A percentile compares a stretch with the other conserved stretches of the same genome.
phyloP scores from a whole-genome alignment of 1,140 invertebrate genomes.

The Heliconius congener region DNA sequence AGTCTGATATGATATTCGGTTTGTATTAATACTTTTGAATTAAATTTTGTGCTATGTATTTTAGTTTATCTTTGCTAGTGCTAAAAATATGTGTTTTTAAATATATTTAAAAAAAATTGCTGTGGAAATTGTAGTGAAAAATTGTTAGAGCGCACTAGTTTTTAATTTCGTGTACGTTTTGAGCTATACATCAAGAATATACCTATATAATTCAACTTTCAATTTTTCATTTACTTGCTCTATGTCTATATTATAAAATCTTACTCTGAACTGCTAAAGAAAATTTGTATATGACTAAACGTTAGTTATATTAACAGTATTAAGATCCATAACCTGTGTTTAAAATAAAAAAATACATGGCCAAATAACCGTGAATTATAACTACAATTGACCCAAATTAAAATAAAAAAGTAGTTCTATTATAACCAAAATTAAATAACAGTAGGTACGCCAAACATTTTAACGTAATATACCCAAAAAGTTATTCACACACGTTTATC shows the following conservation, averaged over 20 bases:
- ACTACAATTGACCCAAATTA: neutral
- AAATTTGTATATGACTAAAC: no score
- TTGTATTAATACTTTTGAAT: constrained; percentile 20
- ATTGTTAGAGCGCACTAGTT: no score
- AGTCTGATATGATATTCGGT: constrained; percentile 23
- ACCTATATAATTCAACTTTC: no score
- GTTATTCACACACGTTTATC: neutral
- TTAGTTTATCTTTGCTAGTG: neutral
- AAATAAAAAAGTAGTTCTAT: neutral
- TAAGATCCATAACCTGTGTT: no score
- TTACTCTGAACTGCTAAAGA: no score
- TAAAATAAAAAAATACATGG: no score
- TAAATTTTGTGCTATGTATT: neutral
- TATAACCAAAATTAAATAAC: neutral
- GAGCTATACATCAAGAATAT: no score
- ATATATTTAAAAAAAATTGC: no score
- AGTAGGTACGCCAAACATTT: neutral
- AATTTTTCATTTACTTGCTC: no score
- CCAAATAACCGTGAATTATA: neutral
- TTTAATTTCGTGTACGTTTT: no score
- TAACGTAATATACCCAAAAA: neutral
- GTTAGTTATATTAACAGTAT: no score
- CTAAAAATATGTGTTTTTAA: neutral
- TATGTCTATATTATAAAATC: neutral
- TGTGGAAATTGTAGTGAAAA: no score